phyloP scores from a whole-genome alignment of 1,140 invertebrate species.

The Drosophila persimilis region DNA sequence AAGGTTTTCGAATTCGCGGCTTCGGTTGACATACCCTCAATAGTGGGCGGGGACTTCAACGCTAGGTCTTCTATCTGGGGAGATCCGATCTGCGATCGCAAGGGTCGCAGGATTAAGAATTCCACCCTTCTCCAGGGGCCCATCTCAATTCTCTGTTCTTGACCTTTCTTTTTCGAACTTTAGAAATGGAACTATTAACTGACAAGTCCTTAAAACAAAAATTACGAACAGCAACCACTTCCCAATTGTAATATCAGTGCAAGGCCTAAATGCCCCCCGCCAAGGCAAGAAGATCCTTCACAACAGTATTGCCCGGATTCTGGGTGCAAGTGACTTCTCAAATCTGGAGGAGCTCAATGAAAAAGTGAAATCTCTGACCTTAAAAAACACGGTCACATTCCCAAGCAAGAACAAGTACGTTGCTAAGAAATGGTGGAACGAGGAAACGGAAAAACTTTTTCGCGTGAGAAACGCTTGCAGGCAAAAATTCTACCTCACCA shows the following conservation, averaged over 20 bases:
- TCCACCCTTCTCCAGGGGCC: not conserved
- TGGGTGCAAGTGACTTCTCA: not conserved
- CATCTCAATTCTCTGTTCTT: not conserved
- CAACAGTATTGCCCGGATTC: not conserved
- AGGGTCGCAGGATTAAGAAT: no score
- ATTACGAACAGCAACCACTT: not conserved
- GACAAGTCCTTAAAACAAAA: not conserved
- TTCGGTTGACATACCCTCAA: not conserved
- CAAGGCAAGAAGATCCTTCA: not conserved
- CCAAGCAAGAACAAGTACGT: not conserved
- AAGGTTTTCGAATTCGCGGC: not conserved
- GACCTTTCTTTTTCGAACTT: not conserved
- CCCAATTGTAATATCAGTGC: not conserved
- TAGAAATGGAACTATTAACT: not conserved
- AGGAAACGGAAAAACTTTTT: not conserved
- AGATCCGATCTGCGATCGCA: no score
- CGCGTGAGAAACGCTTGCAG: not conserved
- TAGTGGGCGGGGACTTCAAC: not conserved
- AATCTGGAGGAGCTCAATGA: not conserved
- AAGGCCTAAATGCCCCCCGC: not conserved
- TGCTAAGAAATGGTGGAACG: not conserved
- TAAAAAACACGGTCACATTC: not conserved
- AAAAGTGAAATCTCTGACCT: not conserved
- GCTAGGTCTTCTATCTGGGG: no score
- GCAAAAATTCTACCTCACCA: not conserved